Base-by-base conservation (phyloP, 1,140 invertebrate species). In the Zaprionus capensis region DNA sequence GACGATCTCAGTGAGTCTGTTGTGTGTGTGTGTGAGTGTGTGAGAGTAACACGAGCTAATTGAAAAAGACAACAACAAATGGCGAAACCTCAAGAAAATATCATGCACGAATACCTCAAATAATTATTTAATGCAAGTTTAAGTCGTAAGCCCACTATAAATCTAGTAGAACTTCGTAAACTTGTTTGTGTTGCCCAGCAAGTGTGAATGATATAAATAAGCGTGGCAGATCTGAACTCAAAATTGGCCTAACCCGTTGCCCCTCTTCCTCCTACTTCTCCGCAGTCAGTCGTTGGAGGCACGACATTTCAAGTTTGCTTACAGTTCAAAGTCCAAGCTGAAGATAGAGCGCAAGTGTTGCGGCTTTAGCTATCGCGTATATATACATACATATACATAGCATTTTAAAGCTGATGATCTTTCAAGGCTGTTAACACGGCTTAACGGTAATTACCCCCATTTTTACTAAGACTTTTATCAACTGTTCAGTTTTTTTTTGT, bases 11-110 rank as follows among this genome's bases (percentile, higher is more conserved):
- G n/a, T 24, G 49, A 26, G 20, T n/a, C 17, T 17, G 1, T 14
- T 41, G 51, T 57, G 24, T 53, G 2, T n/a, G 9, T 41, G 34
- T 34, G 34, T 51, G 7, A 22, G 56, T 56, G 22, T 28, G 71
- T 11, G 58, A 62, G 46, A 56, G 44, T 41, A 53, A 20, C 46
- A 71, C 56, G 34, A 61, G 53, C 62, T 76, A 71, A 76, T 76
- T 76, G 70, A 76, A 65, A 51, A 71, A 56, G 57, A 67, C 62
- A 76, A 72, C 69, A 76, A 72, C 70, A 71, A 76, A 49, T 55
- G 69, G 36, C 63, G 51, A 72, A 59, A 72, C 59, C 14, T 28
- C 34, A 41, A 38, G 63, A 28, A 44, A 66, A 62, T 49, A 76
- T 67, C 62, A 76, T 67, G 53, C 44, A 75, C 67, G 55, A 69